These are phyloP conservation scores for Temnothorax unifasciatus DNA, from an alignment of 2,888 invertebrate species.

Conservation along the genomic window DNA sequence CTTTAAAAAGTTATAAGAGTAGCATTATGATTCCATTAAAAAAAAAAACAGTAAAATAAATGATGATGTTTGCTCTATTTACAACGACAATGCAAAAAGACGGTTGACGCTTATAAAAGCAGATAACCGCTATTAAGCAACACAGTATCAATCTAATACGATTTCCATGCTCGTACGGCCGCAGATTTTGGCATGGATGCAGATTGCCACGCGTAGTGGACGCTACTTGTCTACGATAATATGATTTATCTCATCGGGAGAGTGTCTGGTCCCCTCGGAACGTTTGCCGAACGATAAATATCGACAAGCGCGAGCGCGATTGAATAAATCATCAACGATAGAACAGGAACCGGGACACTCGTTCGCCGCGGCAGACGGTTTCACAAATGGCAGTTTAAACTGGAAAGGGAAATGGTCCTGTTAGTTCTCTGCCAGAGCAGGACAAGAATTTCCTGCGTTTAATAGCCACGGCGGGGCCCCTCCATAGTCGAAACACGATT, in stretches of 20 bases:
- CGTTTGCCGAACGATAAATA: slow-evolving; percentile 70
- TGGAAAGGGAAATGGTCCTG: slow-evolving; percentile 59
- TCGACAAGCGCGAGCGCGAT: slow-evolving; percentile 74
- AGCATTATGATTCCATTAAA: neutral
- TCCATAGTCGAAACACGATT: slow-evolving; percentile 48
- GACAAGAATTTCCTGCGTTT: slow-evolving; percentile 57
- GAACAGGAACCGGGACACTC: slow-evolving; percentile 63
- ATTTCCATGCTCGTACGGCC: slow-evolving; percentile 69
- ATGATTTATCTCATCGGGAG: slow-evolving; percentile 75
- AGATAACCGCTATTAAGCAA: slow-evolving; percentile 71
- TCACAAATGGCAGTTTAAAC: slow-evolving; percentile 61
- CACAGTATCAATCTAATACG: slow-evolving; percentile 73
- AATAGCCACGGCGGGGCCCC: slow-evolving; percentile 32
- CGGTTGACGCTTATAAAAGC: slow-evolving; percentile 34
- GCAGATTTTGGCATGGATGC: slow-evolving; percentile 70
- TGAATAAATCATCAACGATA: slow-evolving; percentile 76
- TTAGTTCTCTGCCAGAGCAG: slow-evolving; percentile 47
- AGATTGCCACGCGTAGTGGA: slow-evolving; percentile 72
- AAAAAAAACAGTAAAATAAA: neutral
- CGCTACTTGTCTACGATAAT: slow-evolving; percentile 78
- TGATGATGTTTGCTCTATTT: neutral
- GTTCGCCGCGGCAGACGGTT: slow-evolving; percentile 59
- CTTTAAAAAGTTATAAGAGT: neutral
- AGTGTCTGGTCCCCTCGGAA: slow-evolving; percentile 63
- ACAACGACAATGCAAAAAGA: neutral